These are phyloP conservation scores for Microctonus hyperodae DNA, from an alignment of 2,888 invertebrate genomes.

Conservation along the genomic window DNA sequence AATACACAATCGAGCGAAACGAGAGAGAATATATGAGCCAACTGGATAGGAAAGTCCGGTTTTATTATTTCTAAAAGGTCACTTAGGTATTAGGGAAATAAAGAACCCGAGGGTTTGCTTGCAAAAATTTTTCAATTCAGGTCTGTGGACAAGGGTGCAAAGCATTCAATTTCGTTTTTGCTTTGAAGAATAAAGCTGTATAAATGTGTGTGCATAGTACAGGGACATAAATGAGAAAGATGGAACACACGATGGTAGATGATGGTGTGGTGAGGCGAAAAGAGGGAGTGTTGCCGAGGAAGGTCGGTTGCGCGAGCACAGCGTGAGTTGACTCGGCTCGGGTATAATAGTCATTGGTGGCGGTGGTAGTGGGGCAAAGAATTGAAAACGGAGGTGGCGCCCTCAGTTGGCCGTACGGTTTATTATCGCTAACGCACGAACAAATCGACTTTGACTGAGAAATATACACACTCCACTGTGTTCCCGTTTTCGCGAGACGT, in stretches of 20 bases:
- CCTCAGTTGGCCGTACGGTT: constrained; percentile 50
- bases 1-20: constrained; percentile 43
- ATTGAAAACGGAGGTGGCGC: constrained; percentile 48
- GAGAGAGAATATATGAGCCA: constrained; percentile 12
- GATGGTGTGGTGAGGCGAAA: constrained; percentile 5
- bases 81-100: background rate
- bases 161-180: constrained; percentile 18
- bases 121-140: constrained; percentile 17
- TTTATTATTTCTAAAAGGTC: background rate
- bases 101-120: background rate
- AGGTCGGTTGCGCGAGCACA: constrained; percentile 32
- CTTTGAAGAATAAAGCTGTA: constrained; percentile 6
- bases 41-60: background rate
- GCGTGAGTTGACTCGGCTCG: constrained; percentile 2
- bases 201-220: background rate
- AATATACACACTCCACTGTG: constrained; percentile 29
- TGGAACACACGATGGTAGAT: background rate
- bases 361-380: constrained; percentile 37
- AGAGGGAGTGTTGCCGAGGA: constrained; percentile 25
- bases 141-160: constrained; percentile 21
- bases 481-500: constrained; percentile 33
- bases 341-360: background rate
- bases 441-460: constrained; percentile 31
- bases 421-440: constrained; percentile 42
- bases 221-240: background rate